A percentile compares a stretch with the other conserved stretches of the same genome.
Evolutionary conservation across 2,797 vertebrate species (phyloP).

Genomic region (Platalea minor): DNA sequence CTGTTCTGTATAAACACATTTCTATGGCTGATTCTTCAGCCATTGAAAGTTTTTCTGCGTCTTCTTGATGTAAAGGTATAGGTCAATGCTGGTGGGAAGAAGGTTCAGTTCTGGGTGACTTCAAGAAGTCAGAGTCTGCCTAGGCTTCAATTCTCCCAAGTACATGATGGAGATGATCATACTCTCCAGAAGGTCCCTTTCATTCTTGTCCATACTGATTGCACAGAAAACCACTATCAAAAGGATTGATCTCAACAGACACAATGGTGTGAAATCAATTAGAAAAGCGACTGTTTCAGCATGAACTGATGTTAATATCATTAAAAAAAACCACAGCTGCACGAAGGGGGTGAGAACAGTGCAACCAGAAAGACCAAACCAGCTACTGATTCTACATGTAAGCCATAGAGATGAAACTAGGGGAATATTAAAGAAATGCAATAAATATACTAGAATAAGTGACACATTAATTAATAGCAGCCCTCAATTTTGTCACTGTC

Average conservation of each 20-base stretch:
- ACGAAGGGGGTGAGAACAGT: not conserved
- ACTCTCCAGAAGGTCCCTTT: not conserved
- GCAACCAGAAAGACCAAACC: not conserved
- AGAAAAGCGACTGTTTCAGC: not conserved
- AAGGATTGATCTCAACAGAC: not conserved
- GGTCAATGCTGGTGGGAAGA: not conserved
- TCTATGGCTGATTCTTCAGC: not conserved
- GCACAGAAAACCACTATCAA: not conserved
- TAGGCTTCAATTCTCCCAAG: not conserved
- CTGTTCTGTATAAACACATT: not conserved
- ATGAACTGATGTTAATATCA: not conserved
- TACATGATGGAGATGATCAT: not conserved
- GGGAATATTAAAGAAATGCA: not conserved
- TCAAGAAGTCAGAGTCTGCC: not conserved
- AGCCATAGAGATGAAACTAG: not conserved
- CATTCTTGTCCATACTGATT: not conserved
- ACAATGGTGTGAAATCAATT: not conserved
- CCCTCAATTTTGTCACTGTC: not conserved
- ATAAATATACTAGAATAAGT: not conserved
- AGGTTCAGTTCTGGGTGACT: not conserved
- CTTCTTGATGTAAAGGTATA: not conserved
- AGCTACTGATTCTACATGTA: not conserved
- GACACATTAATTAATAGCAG: not conserved
- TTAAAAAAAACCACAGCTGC: not conserved
- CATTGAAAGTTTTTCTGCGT: not conserved